Percentiles rank a stretch among this genome's conserved stretches.
Evolutionary conservation across 2,888 invertebrate genomes (phyloP).

Genomic region (Yponomeuta plumbellus): DNA sequence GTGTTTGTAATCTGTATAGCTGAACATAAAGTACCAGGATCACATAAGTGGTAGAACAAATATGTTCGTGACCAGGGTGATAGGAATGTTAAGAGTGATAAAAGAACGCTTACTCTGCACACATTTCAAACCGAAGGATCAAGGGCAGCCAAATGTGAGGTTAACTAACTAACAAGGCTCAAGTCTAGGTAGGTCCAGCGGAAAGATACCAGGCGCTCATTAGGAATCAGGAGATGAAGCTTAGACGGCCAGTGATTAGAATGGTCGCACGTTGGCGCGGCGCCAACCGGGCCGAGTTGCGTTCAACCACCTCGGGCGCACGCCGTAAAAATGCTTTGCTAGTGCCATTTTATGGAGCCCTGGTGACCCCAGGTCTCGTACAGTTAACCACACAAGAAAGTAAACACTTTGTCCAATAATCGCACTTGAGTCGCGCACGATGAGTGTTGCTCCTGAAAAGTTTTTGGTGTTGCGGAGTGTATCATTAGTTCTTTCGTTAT

Average conservation of each 20-base stretch:
- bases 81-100: too few species aligned
- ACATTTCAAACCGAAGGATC: neutral
- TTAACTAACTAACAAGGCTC: neutral
- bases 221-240: constrained; percentile 56
- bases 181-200: constrained; percentile 40
- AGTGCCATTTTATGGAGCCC: neutral
- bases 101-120: neutral
- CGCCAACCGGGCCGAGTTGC: constrained; percentile 71
- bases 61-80: too few species aligned
- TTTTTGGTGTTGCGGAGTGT: too few species aligned
- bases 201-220: constrained; percentile 61
- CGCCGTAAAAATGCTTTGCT: constrained; percentile 45
- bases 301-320: constrained; percentile 58
- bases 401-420: neutral
- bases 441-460: neutral
- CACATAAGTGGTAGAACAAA: neutral
- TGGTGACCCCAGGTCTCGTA: neutral
- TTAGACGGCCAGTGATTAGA: constrained; percentile 59
- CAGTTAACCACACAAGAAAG: neutral
- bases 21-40: neutral
- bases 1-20: neutral
- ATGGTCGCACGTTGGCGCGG: constrained; percentile 48
- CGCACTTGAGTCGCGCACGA: neutral
- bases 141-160: neutral
- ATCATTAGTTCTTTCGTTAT: too few species aligned